phyloP scores from a whole-genome alignment of 2,797 vertebrate genomes.

The Tadarida brasiliensis region DNA sequence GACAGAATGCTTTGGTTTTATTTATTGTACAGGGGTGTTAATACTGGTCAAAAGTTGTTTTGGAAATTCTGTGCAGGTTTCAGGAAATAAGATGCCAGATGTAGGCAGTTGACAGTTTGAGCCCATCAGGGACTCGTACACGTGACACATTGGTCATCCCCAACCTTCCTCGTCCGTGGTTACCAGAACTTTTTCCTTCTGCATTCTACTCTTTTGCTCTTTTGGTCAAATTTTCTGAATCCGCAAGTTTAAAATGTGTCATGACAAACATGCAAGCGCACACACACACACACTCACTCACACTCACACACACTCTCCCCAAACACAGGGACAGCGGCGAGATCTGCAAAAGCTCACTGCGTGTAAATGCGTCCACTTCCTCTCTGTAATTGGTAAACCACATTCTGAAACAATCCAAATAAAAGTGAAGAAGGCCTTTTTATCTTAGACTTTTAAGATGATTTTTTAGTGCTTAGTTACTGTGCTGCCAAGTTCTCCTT shows the following conservation, averaged over 20 bases:
- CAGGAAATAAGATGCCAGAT: not conserved
- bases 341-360: not conserved
- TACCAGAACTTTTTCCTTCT: not conserved
- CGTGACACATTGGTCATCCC: too few relatives aligned
- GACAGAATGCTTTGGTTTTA: not conserved
- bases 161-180: not conserved
- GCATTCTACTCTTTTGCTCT: not conserved
- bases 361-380: not conserved
- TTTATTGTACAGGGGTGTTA: not conserved
- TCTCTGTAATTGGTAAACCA: not conserved
- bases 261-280: not conserved
- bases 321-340: not conserved
- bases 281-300: too few relatives aligned
- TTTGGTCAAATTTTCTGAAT: not conserved
- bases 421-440: constrained; percentile 11
- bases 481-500: not conserved
- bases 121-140: not conserved
- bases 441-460: constrained; percentile 5
- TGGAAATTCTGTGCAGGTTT: not conserved
- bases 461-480: not conserved
- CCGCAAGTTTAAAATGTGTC: not conserved
- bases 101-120: not conserved
- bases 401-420: constrained; percentile 44
- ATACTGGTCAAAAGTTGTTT: not conserved
- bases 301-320: not conserved